phyloP scores from a whole-genome alignment of 2,797 vertebrate species.

The Galagoides demidoff region DNA sequence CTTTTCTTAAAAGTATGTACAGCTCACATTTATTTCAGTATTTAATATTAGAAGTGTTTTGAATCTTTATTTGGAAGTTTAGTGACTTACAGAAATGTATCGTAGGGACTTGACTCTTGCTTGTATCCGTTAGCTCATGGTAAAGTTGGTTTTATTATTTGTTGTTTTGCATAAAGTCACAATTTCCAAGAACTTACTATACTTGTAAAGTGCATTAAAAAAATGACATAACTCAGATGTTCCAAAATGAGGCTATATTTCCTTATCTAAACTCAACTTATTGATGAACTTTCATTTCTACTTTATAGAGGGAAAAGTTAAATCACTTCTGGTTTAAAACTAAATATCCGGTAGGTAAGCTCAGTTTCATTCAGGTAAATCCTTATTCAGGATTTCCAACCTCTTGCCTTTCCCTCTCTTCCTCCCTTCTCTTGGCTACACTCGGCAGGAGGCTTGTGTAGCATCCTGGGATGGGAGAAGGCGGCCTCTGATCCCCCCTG shows the following conservation, averaged over 20 bases:
- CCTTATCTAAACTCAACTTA: not conserved
- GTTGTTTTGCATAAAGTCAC: not conserved
- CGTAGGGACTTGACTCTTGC: not conserved
- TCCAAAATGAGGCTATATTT: not conserved
- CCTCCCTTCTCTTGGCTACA: not conserved
- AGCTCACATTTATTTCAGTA: not conserved
- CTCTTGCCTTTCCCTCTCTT: not conserved
- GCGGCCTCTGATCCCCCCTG: not conserved
- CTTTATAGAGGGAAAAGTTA: not conserved
- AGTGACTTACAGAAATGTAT: not conserved
- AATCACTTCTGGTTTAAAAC: not conserved
- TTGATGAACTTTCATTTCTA: not conserved
- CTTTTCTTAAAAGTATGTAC: not conserved
- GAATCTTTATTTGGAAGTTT: not conserved
- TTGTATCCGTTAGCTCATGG: not conserved
- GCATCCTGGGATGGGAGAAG: not conserved
- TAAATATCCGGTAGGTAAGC: no score
- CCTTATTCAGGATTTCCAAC: not conserved
- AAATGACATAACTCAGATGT: not conserved
- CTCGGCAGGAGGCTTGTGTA: not conserved
- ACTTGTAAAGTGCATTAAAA: not conserved
- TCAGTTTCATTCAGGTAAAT: not conserved
- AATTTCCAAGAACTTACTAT: not conserved
- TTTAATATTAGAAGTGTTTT: not conserved
- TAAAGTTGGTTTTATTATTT: not conserved